Percentiles rank a stretch among this genome's conserved stretches.
phyloP scores from a whole-genome alignment of 2,888 invertebrate species.

The Ectropis crepuscularia region DNA sequence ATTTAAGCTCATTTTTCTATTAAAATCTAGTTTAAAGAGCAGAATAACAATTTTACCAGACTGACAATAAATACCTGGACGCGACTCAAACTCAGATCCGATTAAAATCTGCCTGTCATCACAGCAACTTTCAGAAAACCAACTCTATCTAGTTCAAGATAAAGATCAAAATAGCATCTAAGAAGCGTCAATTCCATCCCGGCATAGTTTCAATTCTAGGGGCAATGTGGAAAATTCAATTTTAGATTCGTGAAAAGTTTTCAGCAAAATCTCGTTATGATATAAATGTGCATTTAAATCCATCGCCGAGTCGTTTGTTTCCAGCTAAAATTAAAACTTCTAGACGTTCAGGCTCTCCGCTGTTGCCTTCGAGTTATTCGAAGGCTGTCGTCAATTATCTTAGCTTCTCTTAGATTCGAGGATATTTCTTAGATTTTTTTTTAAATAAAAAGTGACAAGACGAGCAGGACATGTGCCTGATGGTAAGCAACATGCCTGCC shows the following conservation, averaged over 20 bases:
- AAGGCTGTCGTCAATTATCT: no score
- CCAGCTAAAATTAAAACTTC: conserved; percentile 44
- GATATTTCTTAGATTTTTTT: no score
- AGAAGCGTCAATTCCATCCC: conserved; percentile 27
- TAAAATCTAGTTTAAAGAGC: conserved; percentile 2
- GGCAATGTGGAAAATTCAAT: conserved; percentile 65
- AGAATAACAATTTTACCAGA: conserved; percentile 42
- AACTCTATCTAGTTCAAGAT: conserved; percentile 21
- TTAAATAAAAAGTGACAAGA: no score
- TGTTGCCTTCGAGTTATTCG: no score
- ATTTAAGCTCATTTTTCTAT: no score
- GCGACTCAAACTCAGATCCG: conserved; percentile 52
- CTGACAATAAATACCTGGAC: conserved; percentile 54
- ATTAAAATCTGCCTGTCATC: conserved; percentile 55
- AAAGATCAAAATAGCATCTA: conserved; percentile 36
- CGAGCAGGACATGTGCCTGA: no score
- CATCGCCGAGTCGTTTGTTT: conserved; percentile 42
- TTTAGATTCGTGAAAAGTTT: conserved; percentile 63
- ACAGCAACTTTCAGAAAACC: conserved; percentile 24
- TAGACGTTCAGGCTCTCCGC: not conserved
- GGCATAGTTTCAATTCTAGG: conserved; percentile 54
- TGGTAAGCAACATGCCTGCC: no score
- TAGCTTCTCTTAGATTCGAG: no score
- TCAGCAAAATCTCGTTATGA: conserved; percentile 59
- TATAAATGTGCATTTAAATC: conserved; percentile 58